Evolutionary conservation across 2,113 vertebrate genomes (phyloP).

Genomic region (Balaenoptera acutorostrata): DNA sequence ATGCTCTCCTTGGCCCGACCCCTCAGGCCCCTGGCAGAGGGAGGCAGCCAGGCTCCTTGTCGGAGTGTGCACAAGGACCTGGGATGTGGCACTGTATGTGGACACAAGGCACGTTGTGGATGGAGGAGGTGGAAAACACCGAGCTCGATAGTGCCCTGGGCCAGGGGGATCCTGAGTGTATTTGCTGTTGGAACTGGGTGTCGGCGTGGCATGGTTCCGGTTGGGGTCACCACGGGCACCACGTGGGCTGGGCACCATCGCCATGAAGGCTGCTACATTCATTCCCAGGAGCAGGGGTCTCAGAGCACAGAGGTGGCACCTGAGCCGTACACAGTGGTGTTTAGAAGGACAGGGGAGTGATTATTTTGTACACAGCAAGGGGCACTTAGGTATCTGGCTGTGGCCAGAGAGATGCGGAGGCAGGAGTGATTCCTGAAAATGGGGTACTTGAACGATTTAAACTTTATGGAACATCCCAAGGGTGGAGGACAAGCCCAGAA

Average conservation of each 20-base stretch:
- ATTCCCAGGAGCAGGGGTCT: neutral
- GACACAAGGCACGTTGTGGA: neutral
- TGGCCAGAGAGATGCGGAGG: neutral
- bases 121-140: neutral
- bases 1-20: neutral
- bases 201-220: accelerated
- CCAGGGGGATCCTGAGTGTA: neutral
- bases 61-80: neutral
- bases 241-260: neutral
- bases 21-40: neutral
- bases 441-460: neutral
- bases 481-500: neutral
- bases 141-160: neutral
- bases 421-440: neutral
- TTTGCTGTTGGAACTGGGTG: neutral
- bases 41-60: neutral
- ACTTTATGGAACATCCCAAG: neutral
- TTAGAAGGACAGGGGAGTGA: neutral
- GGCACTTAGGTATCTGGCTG: neutral
- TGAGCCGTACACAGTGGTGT: neutral
- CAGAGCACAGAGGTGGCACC: neutral
- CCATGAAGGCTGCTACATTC: neutral
- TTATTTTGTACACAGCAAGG: neutral
- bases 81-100: neutral
- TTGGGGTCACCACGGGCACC: neutral